Evolutionary conservation across 2,888 invertebrate species (phyloP).

Genomic region (Ceraclea dissimilis): DNA sequence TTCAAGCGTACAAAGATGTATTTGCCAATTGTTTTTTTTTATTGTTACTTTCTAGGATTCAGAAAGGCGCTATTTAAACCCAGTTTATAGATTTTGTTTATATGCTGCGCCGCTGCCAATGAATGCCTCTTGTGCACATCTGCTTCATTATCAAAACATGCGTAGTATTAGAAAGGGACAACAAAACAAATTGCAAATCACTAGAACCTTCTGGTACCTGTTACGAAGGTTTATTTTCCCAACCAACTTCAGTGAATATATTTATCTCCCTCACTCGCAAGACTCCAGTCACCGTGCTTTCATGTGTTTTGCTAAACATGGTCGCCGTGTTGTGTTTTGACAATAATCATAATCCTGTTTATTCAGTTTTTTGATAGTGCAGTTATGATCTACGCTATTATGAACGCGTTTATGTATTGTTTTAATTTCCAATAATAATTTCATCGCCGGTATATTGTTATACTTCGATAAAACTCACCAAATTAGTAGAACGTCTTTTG

Average conservation of each 20-base stretch:
- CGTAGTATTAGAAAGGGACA: neutral
- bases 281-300: neutral
- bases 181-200: neutral
- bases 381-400: neutral
- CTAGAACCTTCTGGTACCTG: neutral
- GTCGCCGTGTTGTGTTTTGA: neutral
- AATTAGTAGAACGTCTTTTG: neutral
- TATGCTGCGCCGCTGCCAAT: too few species aligned
- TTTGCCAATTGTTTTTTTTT: too few species aligned
- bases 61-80: too few species aligned
- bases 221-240: neutral
- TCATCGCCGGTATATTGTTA: neutral
- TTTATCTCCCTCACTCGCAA: neutral
- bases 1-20: too few species aligned
- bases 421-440: neutral
- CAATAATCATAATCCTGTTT: slow-evolving; percentile 2
- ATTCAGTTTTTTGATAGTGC: neutral
- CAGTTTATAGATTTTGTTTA: too few species aligned
- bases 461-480: neutral
- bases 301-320: neutral
- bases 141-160: neutral
- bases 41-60: too few species aligned
- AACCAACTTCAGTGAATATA: neutral
- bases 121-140: neutral
- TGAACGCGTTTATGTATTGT: neutral